A percentile compares a stretch with the other conserved stretches of the same genome.
These are phyloP conservation scores for Solen grandis DNA, from an alignment of 1,140 invertebrate species.

Conservation along the genomic window DNA sequence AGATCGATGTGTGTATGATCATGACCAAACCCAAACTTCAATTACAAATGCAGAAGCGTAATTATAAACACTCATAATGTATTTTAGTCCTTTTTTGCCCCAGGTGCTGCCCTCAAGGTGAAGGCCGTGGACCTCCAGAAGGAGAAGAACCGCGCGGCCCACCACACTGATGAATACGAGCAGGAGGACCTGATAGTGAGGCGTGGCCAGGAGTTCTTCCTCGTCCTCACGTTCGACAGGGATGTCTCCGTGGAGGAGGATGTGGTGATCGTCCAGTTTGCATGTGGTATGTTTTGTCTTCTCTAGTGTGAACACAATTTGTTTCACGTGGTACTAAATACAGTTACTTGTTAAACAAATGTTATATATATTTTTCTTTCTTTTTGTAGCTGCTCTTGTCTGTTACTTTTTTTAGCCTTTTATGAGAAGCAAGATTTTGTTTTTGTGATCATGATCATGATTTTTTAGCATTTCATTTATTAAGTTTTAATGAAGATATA, in stretches of 20 bases:
- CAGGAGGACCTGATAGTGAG: slow-evolving; percentile 90
- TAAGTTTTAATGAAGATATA: no score
- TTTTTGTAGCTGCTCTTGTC: no score
- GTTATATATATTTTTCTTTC: no score
- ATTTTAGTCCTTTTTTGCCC: background rate
- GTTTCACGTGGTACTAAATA: background rate
- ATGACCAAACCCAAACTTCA: no score
- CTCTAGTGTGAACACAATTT: background rate
- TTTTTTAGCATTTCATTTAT: no score
- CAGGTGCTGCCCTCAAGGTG: slow-evolving; percentile 85
- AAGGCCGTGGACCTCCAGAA: slow-evolving; percentile 87
- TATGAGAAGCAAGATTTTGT: no score
- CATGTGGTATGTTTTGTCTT: slow-evolving; percentile 54
- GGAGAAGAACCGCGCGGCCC: slow-evolving; percentile 87
- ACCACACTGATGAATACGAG: slow-evolving; percentile 89
- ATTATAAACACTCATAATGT: no score
- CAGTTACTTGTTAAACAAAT: no score
- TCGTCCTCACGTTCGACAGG: slow-evolving; percentile 88
- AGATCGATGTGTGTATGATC: no score
- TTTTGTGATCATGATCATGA: no score
- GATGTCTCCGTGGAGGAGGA: slow-evolving; percentile 75
- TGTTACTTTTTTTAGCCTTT: no score
- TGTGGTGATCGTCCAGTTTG: slow-evolving; percentile 57
- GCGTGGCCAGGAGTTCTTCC: slow-evolving; percentile 90
- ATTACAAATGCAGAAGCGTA: no score